Evolutionary conservation across 2,888 invertebrate species (phyloP).

Genomic region (Schizotus pectinicornis): DNA sequence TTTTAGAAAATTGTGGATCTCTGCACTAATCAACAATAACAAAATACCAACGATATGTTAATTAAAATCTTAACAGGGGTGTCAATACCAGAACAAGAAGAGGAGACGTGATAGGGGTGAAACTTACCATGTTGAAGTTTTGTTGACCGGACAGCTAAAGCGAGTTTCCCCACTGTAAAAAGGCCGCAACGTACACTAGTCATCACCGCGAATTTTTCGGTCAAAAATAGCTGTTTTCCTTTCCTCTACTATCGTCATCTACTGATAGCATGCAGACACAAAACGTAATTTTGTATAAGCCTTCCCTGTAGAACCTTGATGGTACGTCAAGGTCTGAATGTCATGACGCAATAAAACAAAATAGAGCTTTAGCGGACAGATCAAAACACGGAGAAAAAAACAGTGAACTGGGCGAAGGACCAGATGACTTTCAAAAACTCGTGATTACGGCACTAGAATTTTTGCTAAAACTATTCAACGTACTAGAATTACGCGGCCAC

Average conservation of each 20-base stretch:
- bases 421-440: constrained; percentile 9
- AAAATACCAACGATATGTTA: background rate
- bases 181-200: constrained; percentile 58
- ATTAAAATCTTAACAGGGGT: background rate
- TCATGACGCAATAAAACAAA: constrained; percentile 49
- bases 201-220: constrained; percentile 43
- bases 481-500: no score
- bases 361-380: constrained; percentile 8
- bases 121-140: constrained; percentile 56
- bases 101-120: background rate
- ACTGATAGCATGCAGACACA: constrained; percentile 14
- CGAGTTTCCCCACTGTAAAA: constrained; percentile 56
- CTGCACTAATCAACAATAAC: no score
- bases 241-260: constrained; percentile 11
- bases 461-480: constrained; percentile 21
- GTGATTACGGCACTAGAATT: constrained; percentile 38
- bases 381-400: background rate
- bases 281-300: constrained; percentile 22
- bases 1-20: no score
- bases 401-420: constrained; percentile 1
- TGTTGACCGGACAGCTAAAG: constrained; percentile 50
- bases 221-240: constrained; percentile 21
- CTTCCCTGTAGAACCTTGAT: constrained; percentile 41
- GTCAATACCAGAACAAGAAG: background rate
- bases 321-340: constrained; percentile 51